phyloP scores from a whole-genome alignment of 2,797 vertebrate species.

The Darevskia nairensis region DNA sequence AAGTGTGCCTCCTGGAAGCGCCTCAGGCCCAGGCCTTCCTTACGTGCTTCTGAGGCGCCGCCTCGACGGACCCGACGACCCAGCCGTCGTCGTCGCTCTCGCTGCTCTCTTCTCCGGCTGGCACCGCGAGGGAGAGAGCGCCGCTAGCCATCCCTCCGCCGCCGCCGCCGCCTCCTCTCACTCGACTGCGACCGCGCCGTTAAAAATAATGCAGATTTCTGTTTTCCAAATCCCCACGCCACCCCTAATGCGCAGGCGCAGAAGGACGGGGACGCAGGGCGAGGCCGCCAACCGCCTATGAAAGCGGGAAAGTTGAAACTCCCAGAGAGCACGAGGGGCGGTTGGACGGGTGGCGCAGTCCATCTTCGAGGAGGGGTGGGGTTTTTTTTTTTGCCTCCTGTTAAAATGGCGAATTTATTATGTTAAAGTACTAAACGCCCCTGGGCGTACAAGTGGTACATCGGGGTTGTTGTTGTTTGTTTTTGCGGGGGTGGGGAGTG shows the following conservation, averaged over 20 bases:
- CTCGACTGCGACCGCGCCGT: no score
- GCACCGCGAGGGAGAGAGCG: neutral
- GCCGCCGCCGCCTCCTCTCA: fast-evolving
- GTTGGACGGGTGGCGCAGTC: neutral
- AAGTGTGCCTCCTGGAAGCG: no score
- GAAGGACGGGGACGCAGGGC: fast-evolving
- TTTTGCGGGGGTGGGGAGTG: no score
- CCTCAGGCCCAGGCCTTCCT: neutral
- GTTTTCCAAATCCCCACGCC: neutral
- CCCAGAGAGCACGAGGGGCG: no score
- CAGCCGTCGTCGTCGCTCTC: conserved; percentile 72
- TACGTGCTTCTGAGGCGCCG: conserved; percentile 45
- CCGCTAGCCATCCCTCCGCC: fast-evolving
- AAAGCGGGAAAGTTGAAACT: no score
- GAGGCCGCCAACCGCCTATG: no score
- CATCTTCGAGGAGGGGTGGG: neutral
- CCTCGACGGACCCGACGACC: conserved; percentile 64
- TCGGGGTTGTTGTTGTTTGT: no score
- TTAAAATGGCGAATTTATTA: no score
- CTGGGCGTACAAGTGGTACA: no score
- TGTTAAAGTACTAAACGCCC: no score
- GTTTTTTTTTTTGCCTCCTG: no score
- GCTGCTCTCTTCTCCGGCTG: conserved; percentile 71
- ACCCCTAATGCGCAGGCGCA: neutral
- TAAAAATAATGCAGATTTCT: no score